Conservation (phyloP, 2,797 vertebrate genomes). For the Ciconia nigra region DNA sequence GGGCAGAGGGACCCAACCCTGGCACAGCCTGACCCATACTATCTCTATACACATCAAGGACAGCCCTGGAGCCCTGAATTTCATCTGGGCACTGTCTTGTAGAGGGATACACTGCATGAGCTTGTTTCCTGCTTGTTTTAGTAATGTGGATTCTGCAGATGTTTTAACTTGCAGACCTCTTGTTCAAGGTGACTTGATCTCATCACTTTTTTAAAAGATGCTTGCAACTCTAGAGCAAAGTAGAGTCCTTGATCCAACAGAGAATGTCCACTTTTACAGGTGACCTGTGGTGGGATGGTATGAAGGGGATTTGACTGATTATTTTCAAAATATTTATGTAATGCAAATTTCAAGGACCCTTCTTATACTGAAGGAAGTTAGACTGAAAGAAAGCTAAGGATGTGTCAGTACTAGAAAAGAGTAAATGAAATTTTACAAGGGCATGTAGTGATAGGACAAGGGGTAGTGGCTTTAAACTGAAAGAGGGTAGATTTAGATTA, state of each 20-base stretch:
- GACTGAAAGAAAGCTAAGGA: not conserved
- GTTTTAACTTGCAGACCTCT: not conserved
- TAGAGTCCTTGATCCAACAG: not conserved
- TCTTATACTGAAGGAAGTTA: not conserved
- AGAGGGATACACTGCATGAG: not conserved
- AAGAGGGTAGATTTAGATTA: too few relatives aligned
- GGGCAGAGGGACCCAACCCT: not conserved
- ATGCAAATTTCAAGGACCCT: not conserved
- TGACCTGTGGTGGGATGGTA: not conserved
- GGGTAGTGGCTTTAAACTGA: too few relatives aligned
- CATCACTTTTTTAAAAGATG: not conserved
- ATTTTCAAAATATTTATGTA: not conserved
- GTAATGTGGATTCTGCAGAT: not conserved
- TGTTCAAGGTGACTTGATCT: not conserved
- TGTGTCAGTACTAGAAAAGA: not conserved
- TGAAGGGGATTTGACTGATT: not conserved
- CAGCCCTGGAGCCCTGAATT: not conserved
- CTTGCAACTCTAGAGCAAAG: not conserved
- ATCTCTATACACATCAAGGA: not conserved
- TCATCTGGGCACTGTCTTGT: not conserved
- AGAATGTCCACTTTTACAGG: not conserved
- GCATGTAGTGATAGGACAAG: too few relatives aligned
- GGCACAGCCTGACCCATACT: not conserved
- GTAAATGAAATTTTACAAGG: not conserved
- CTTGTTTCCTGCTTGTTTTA: not conserved